Percentiles rank a stretch among this genome's conserved stretches.
Evolutionary conservation across 2,797 vertebrate genomes (phyloP).

Genomic region (Poeciliopsis infans): DNA sequence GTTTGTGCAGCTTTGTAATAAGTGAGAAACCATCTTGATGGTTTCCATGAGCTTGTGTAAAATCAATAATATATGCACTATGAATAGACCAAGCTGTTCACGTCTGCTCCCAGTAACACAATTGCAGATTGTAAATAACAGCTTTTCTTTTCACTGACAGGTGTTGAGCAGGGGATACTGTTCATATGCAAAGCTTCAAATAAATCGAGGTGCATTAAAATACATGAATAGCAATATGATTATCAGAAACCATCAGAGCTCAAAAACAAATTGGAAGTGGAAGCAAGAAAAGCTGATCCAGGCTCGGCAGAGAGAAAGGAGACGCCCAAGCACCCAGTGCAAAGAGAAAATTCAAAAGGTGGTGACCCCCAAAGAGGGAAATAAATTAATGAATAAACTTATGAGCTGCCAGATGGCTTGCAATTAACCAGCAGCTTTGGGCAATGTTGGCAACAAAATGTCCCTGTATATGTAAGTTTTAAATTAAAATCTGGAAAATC

Average conservation of each 20-base stretch:
- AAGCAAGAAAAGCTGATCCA: background rate
- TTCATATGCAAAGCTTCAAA: background rate
- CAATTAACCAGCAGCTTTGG: background rate
- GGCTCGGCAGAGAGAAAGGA: background rate
- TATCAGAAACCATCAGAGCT: background rate
- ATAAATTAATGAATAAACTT: background rate
- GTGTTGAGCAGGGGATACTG: background rate
- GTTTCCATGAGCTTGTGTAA: background rate
- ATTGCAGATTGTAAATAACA: background rate
- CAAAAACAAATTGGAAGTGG: background rate
- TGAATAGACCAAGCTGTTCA: constrained; percentile 2
- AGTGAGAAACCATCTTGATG: background rate
- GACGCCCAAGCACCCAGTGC: no score
- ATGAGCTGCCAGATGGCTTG: background rate
- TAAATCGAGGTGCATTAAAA: background rate
- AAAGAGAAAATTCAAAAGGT: background rate
- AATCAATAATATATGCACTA: background rate
- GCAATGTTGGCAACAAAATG: background rate
- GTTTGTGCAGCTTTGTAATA: background rate
- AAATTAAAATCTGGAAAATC: background rate
- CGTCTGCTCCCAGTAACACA: background rate
- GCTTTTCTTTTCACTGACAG: background rate
- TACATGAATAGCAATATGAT: background rate
- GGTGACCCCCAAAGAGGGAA: background rate
- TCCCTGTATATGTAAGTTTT: background rate